phyloP scores from a whole-genome alignment of 2,113 vertebrate species.

The Phoenicopterus ruber region DNA sequence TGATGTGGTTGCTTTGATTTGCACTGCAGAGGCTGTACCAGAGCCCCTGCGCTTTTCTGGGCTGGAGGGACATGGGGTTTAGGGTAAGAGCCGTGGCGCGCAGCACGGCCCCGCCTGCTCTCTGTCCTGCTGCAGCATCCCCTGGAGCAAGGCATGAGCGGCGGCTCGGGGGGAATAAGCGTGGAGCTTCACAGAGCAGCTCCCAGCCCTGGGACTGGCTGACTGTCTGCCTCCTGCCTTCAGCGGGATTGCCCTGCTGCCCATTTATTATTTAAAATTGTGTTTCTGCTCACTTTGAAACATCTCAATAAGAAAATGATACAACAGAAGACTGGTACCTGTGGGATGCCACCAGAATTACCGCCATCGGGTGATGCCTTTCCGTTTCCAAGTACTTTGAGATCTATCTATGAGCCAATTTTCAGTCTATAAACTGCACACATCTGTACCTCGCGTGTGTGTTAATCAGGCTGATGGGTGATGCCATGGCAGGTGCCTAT shows the following conservation, averaged over 20 bases:
- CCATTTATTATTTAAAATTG: background rate
- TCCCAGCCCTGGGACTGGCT: background rate
- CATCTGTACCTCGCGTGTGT: background rate
- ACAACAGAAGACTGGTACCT: background rate
- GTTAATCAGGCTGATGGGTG: background rate
- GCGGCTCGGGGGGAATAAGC: rapidly evolving
- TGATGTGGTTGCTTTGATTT: background rate
- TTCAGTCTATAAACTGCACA: background rate
- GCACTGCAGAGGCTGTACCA: background rate
- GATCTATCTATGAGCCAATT: background rate
- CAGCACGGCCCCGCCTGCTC: background rate
- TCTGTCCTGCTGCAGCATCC: background rate
- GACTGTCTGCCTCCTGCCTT: background rate
- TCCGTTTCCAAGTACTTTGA: background rate
- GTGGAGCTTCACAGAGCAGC: background rate
- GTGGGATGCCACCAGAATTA: background rate
- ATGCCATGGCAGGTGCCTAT: background rate
- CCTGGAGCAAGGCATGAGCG: background rate
- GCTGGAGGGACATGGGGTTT: background rate
- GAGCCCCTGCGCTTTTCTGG: background rate
- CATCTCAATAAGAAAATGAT: background rate
- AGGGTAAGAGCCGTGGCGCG: background rate
- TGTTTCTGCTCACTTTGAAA: background rate
- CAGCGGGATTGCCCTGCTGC: background rate
- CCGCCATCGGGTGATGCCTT: background rate